Evolutionary conservation across 2,797 vertebrate genomes (phyloP).

Genomic region (Mergus octosetaceus): DNA sequence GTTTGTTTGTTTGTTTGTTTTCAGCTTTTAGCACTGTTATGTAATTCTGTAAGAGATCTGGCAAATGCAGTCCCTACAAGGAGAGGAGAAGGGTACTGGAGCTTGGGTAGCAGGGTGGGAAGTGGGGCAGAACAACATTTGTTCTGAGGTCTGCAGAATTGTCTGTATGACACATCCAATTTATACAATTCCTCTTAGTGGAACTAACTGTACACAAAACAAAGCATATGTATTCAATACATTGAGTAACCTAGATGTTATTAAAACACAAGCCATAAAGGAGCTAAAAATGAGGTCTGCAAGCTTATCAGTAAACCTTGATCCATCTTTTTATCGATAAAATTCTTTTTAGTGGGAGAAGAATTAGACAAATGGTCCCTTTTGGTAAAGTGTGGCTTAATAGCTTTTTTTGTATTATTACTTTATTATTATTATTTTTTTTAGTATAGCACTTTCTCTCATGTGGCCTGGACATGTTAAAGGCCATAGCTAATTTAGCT

Average conservation of each 20-base stretch:
- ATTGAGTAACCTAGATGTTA: background rate
- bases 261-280: background rate
- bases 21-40: background rate
- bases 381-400: background rate
- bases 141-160: background rate
- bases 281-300: background rate
- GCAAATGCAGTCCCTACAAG: background rate
- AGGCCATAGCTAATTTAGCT: background rate
- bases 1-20: too few relatives aligned
- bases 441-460: background rate
- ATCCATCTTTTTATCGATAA: background rate
- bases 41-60: background rate
- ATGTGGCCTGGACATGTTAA: background rate
- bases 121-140: fast-evolving
- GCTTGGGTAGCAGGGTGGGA: background rate
- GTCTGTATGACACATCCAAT: background rate
- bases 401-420: background rate
- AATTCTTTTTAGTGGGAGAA: background rate
- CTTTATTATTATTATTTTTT: background rate
- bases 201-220: background rate
- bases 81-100: background rate
- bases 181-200: background rate
- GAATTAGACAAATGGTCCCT: background rate
- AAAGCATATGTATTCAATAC: background rate
- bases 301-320: background rate